phyloP scores from a whole-genome alignment of 2,888 invertebrate genomes.

The Andrena haemorrhoa region DNA sequence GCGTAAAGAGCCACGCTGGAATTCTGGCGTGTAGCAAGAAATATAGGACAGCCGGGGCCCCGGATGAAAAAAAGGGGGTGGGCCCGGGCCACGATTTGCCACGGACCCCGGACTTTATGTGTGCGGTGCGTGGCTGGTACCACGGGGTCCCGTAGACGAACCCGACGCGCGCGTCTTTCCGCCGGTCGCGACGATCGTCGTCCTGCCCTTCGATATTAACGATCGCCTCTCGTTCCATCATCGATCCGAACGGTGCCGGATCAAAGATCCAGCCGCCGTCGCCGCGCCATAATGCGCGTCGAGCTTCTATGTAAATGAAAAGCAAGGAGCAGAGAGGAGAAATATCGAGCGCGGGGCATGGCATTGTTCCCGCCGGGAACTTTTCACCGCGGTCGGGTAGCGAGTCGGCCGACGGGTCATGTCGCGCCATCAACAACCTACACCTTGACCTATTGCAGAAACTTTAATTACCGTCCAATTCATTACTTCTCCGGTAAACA shows the following conservation, averaged over 20 bases:
- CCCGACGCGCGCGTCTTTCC: constrained; percentile 13
- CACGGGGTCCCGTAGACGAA: constrained; percentile 57
- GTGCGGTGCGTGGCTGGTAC: constrained; percentile 59
- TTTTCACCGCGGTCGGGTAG: background rate
- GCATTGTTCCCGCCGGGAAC: background rate
- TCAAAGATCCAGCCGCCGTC: background rate
- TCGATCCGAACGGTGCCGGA: background rate
- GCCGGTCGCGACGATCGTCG: background rate
- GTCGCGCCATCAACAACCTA: background rate
- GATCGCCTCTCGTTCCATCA: background rate
- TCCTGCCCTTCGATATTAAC: background rate
- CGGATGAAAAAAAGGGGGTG: constrained; percentile 76
- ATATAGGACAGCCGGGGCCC: constrained; percentile 73
- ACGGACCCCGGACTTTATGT: constrained; percentile 75
- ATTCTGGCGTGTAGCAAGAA: constrained; percentile 75
- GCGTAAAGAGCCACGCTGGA: constrained; percentile 74
- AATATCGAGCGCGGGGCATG: constrained; percentile 20
- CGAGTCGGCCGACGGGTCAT: constrained; percentile 4
- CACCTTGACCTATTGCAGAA: constrained; percentile 36
- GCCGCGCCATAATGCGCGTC: background rate
- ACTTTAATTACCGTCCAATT: constrained; percentile 46
- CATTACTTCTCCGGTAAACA: constrained; percentile 38
- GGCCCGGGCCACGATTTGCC: constrained; percentile 77
- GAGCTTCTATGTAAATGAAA: no score
- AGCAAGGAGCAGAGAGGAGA: constrained; percentile 2